Evolutionary conservation across 2,888 invertebrate genomes (phyloP), one percentile per base, ranked within the genome.

Genomic region (Stictocephala bisonia): DNA sequence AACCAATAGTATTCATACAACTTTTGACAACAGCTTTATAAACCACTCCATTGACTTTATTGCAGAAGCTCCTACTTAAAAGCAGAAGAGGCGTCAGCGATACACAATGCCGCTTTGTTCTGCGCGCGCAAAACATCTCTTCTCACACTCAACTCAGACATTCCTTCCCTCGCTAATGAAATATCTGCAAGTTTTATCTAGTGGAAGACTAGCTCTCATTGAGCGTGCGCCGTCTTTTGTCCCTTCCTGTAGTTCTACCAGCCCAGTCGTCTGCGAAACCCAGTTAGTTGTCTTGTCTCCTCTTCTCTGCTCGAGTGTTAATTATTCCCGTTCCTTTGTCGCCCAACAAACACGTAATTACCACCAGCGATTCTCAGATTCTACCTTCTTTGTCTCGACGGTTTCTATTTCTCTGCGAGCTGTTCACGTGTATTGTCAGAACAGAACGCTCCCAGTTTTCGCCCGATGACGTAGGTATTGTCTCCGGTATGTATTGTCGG

Each of bases 241-340:
- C 67, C 73, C 58, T 58, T 73, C 69, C 73, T 73, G 69, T 69
- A 69, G 68, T 73, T 73, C 73, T 73, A 69, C 68, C 69, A 50
- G 60, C 58, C 56, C 73, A 68, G 58, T 73, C 69, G 69, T 68
- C 73, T 68, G 60, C 73, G 53, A 73, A 73, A 68, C 73, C 73
- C 73, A 50, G 13, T 31, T 50, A 35, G 41, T 58, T 48, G 48
- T 69, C 68, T 56, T 40, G 44, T 26, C 53, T 27, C 58, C 40
- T 44, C 70, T 70, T 26, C 53, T 27, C 58, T 50, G 26, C 70
- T 70, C 71, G 53, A 74, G 74, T 74, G 74, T 71, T 71, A 71
- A 70, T 73, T 73, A 73, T 60, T 67, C 44, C 56, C 31, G 29
- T 50, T 53, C 60, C 51, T 67, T 31, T 35, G 58, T n/a, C n/a